These are phyloP conservation scores for Drosophila triauraria DNA, from an alignment of 1,140 invertebrate species.

Conservation along the genomic window DNA sequence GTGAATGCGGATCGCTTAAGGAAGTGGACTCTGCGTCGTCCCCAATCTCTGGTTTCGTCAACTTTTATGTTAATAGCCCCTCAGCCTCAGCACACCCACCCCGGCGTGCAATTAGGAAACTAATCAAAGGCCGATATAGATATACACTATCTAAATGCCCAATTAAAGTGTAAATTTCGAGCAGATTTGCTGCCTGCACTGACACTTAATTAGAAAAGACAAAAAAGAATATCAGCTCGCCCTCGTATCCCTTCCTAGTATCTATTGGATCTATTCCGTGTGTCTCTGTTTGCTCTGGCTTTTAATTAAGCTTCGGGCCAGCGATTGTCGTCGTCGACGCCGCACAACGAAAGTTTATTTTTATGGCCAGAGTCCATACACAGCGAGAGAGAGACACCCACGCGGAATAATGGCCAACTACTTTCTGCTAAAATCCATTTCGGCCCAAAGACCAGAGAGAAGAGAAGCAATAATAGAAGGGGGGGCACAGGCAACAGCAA, in stretches of 20 bases:
- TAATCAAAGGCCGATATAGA: conserved; percentile 64
- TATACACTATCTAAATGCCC: conserved; percentile 70
- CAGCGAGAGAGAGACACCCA: conserved; percentile 15
- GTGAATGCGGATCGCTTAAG: conserved; percentile 19
- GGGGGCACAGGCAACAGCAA: background rate
- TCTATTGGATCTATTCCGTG: conserved; percentile 51
- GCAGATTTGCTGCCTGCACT: conserved; percentile 65
- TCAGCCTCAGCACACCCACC: background rate
- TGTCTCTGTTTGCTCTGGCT: conserved; percentile 59
- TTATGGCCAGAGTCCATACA: conserved; percentile 47
- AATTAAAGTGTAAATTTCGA: conserved; percentile 75
- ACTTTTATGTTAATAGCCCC: conserved; percentile 70
- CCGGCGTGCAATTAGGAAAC: conserved; percentile 49
- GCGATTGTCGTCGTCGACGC: background rate
- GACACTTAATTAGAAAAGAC: conserved; percentile 76
- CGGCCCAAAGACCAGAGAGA: conserved; percentile 9
- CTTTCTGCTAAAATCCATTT: conserved; percentile 36
- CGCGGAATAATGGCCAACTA: conserved; percentile 31
- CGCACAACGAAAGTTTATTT: conserved; percentile 56
- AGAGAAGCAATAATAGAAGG: conserved; percentile 6
- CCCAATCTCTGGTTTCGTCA: conserved; percentile 42
- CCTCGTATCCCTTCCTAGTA: conserved; percentile 7
- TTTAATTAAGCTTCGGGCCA: conserved; percentile 66
- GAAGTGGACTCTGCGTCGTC: background rate
- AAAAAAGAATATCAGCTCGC: background rate